Evolutionary conservation across 2,888 invertebrate genomes (phyloP), one percentile per base, ranked within the genome.

Genomic region (Sphaerophoria rueppellii): DNA sequence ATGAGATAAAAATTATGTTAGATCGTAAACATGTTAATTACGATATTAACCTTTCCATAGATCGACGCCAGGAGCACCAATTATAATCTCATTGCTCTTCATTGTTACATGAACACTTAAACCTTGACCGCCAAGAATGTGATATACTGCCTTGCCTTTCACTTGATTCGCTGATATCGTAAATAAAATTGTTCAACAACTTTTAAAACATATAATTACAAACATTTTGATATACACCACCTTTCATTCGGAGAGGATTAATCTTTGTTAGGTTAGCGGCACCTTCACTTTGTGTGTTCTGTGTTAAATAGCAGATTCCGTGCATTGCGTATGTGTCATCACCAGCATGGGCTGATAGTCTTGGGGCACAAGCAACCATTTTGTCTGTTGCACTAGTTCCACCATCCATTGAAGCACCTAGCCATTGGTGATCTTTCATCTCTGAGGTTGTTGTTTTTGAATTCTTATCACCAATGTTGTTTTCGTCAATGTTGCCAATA

Each of bases 401-500:
- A 35, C 93, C 92, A 78, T 93, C 92, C 88, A 94, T 91, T 0
- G 93, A 89, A 3, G 91, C 93, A 1, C 94, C 94, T 46, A 94
- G 88, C 93, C 93, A 93, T 40, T 93, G 92, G 52, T 89, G 87
- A 67, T 93, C 91, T 77, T 93, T 92, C 55, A 89, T 90, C 78
- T 92, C 90, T 32, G 90, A 91, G 61, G 24, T 24, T 24, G 24
- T 91, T 90, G 55, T 88, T 89, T 0, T 90, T 90, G 78, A 89
- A 91, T 0, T 90, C 91, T 2, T 24, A 24, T 24, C 24, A 24
- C 24, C 24, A 24, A 24, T 24, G 54, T 77, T 89, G 6, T 76
- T 74, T 80, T 89, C 89, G 0, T 88, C 87, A 60, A 87, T 74
- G 75, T 91, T 91, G 65, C 93, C 93, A 3, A 87, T 87, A 0